A percentile compares a stretch with the other conserved stretches of the same genome.
Conservation (phyloP, 2,113 vertebrate genomes). For the Ploceus nigricollis region DNA sequence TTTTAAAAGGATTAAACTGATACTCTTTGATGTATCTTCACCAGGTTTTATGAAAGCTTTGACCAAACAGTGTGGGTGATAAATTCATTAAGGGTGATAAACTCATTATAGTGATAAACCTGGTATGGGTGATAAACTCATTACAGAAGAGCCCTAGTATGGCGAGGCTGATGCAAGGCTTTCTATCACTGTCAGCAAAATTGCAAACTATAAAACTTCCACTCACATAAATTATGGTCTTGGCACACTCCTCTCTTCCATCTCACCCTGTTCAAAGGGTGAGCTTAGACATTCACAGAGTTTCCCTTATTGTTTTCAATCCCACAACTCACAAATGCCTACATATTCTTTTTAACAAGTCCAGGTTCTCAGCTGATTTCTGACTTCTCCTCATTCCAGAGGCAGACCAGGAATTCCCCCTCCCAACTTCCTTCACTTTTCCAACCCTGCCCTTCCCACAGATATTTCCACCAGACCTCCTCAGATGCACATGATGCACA, state of each 20-base stretch:
- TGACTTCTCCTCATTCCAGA: neutral
- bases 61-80: slow-evolving; percentile 28
- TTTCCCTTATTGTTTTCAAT: neutral
- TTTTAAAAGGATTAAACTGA: slow-evolving; percentile 54
- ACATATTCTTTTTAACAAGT: neutral
- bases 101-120: slow-evolving; percentile 48
- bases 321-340: neutral
- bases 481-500: neutral
- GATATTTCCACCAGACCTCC: neutral
- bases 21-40: slow-evolving; percentile 24
- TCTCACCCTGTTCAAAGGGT: neutral
- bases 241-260: neutral
- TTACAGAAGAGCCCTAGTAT: slow-evolving; percentile 10
- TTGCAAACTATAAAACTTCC: slow-evolving; percentile 17
- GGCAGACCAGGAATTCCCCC: neutral
- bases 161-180: neutral
- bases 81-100: slow-evolving; percentile 57
- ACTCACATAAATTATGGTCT: neutral
- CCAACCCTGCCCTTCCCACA: neutral
- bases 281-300: neutral
- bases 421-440: neutral
- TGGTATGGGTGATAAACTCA: slow-evolving; percentile 25
- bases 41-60: slow-evolving; percentile 43
- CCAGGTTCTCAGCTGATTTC: neutral
- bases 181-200: slow-evolving; percentile 59